phyloP scores from a whole-genome alignment of 2,113 vertebrate species.

The Crotalus tigris region DNA sequence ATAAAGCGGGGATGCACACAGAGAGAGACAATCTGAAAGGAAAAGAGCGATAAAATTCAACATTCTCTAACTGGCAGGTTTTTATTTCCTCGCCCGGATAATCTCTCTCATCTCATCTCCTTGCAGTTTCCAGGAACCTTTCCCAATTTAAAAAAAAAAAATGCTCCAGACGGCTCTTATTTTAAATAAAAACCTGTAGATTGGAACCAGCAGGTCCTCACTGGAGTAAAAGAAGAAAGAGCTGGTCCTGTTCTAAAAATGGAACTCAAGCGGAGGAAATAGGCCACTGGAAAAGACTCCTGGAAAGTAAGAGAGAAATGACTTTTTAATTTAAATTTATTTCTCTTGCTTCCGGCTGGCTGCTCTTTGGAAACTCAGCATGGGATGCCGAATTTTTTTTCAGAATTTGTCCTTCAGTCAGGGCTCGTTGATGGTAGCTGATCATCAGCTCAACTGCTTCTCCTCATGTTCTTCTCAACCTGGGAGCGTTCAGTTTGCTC shows the following conservation, averaged over 20 bases:
- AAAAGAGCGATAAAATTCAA: neutral
- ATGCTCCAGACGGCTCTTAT: neutral
- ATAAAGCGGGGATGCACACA: neutral
- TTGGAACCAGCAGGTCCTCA: slow-evolving; percentile 31
- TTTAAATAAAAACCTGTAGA: slow-evolving; percentile 16
- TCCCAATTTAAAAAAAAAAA: neutral
- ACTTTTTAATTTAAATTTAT: no score
- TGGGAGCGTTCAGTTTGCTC: neutral
- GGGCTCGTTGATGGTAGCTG: neutral
- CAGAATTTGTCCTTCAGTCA: neutral
- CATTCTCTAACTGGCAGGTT: neutral
- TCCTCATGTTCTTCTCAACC: no score
- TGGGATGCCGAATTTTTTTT: neutral
- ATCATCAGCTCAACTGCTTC: neutral
- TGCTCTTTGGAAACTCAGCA: neutral
- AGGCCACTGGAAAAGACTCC: neutral
- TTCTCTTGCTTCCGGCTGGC: neutral
- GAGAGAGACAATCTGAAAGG: neutral
- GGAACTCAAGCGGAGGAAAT: slow-evolving; percentile 9
- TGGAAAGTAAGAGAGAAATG: neutral
- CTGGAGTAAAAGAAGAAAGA: neutral
- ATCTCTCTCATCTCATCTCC: slow-evolving; percentile 16
- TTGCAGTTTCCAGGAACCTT: slow-evolving; percentile 8
- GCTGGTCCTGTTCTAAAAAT: neutral
- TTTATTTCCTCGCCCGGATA: slow-evolving; percentile 5